Evolutionary conservation across 2,888 invertebrate species (phyloP).

Genomic region (Zygaena filipendulae): DNA sequence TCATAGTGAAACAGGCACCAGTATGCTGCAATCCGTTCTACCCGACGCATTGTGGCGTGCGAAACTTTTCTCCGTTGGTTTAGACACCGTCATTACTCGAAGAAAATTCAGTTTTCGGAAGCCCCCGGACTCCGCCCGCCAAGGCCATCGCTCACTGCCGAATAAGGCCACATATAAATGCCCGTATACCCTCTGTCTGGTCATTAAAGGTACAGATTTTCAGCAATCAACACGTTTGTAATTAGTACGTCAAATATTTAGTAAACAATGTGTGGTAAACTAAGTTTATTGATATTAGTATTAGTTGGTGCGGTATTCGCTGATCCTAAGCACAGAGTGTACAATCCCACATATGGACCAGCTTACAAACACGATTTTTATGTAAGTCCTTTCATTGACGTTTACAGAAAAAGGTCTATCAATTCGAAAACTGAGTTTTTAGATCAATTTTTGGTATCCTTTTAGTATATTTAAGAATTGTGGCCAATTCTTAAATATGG

Average conservation of each 20-base stretch:
- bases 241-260: slow-evolving; percentile 1
- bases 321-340: slow-evolving; percentile 31
- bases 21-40: slow-evolving; percentile 37
- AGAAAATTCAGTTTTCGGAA: slow-evolving; percentile 60
- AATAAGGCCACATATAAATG: slow-evolving; percentile 66
- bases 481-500: no score
- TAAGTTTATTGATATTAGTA: slow-evolving; percentile 33
- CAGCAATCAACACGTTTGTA: slow-evolving; percentile 27
- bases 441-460: no score
- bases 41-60: slow-evolving; percentile 39
- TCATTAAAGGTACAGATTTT: slow-evolving; percentile 42
- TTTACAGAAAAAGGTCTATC: no score
- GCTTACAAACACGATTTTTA: slow-evolving; percentile 46
- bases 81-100: slow-evolving; percentile 23
- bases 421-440: no score
- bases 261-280: slow-evolving; percentile 31
- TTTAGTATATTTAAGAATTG: no score
- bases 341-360: slow-evolving; percentile 25
- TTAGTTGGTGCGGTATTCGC: slow-evolving; percentile 31
- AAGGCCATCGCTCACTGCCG: slow-evolving; percentile 38
- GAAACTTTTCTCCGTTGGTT: slow-evolving; percentile 57
- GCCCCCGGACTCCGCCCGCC: slow-evolving; percentile 29
- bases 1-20: no score
- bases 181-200: slow-evolving; percentile 44
- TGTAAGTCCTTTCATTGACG: no score